Evolutionary conservation across 2,113 vertebrate genomes (phyloP).

Genomic region (Cynopterus brachyotis): DNA sequence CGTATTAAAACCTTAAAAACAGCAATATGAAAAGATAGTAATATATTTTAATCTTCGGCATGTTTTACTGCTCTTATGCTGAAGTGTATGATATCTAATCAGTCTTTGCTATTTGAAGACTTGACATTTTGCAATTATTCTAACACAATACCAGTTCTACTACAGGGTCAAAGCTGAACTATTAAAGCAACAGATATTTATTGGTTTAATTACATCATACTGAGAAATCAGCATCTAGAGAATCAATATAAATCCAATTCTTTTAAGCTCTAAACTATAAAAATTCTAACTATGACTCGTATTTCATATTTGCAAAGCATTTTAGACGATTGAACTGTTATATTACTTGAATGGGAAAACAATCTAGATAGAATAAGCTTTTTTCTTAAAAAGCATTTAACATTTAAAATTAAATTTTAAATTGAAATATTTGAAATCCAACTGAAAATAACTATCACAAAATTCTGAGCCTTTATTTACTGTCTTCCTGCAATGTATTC

Average conservation of each 20-base stretch:
- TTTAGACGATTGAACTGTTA: neutral
- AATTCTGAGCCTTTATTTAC: neutral
- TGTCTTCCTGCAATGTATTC: neutral
- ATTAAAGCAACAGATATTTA: neutral
- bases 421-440: neutral
- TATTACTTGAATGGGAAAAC: constrained; percentile 1
- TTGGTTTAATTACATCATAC: neutral
- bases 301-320: neutral
- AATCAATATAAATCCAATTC: neutral
- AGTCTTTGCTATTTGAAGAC: neutral
- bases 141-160: neutral
- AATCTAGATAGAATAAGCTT: neutral
- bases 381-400: neutral
- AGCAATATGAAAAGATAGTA: constrained; percentile 22
- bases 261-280: constrained; percentile 28
- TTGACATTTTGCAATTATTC: constrained; percentile 5
- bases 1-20: neutral
- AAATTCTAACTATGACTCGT: neutral
- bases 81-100: neutral
- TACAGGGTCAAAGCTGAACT: neutral
- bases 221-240: neutral
- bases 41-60: neutral
- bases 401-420: neutral
- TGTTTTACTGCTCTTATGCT: neutral
- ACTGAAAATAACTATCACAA: neutral